Evolutionary conservation across 2,113 vertebrate genomes (phyloP).

Genomic region (Scortum barcoo): DNA sequence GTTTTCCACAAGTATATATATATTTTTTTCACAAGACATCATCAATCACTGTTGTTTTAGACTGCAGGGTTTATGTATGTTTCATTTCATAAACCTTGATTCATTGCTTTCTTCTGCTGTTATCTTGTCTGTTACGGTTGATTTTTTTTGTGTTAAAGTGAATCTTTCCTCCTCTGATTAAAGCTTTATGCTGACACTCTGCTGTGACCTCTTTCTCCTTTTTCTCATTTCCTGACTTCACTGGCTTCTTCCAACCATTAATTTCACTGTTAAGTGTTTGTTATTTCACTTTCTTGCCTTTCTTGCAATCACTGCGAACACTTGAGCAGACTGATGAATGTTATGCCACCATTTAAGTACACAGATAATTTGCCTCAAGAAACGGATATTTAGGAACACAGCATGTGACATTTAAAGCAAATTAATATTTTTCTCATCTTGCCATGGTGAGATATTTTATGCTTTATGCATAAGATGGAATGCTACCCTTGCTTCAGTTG

Average conservation of each 20-base stretch:
- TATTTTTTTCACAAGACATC: slow-evolving; percentile 31
- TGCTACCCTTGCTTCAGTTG: slow-evolving; percentile 55
- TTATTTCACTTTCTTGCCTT: slow-evolving; percentile 47
- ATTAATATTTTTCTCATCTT: slow-evolving; percentile 15
- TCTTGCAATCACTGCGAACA: slow-evolving; percentile 20
- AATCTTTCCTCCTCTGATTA: slow-evolving; percentile 72
- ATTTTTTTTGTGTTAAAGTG: slow-evolving; percentile 49
- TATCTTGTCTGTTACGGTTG: slow-evolving; percentile 39
- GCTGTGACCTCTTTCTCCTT: slow-evolving; percentile 64
- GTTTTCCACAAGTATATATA: slow-evolving; percentile 40
- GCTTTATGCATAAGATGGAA: slow-evolving; percentile 53
- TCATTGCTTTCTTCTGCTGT: slow-evolving; percentile 45
- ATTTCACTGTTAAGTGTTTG: slow-evolving; percentile 17
- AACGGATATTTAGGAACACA: slow-evolving; percentile 9
- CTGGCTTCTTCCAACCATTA: slow-evolving; percentile 32
- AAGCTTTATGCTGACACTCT: slow-evolving; percentile 71
- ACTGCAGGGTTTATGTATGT: slow-evolving; percentile 32
- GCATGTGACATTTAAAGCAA: slow-evolving; percentile 47
- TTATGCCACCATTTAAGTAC: not conserved
- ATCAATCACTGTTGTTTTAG: slow-evolving; percentile 53
- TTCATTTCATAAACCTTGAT: slow-evolving; percentile 54
- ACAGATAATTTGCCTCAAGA: slow-evolving; percentile 22
- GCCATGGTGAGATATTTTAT: slow-evolving; percentile 1
- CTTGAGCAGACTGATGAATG: slow-evolving; percentile 18
- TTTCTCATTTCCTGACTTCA: slow-evolving; percentile 59